Percentiles rank a stretch among this genome's conserved stretches.
Conservation (phyloP, 2,113 vertebrate genomes). For the Daboia siamensis region DNA sequence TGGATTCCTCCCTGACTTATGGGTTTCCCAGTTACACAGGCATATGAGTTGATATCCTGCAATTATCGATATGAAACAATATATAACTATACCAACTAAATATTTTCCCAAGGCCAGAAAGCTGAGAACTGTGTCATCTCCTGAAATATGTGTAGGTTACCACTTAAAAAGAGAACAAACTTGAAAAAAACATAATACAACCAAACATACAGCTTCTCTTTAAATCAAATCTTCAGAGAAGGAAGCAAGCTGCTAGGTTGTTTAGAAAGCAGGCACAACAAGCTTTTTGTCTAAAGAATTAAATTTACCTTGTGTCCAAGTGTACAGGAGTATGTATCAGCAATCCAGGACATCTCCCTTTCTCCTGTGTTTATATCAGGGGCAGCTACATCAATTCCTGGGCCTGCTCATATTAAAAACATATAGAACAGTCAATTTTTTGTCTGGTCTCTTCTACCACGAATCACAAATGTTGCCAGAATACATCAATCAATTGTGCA, state of each 20-base stretch:
- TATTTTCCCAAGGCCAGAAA: background rate
- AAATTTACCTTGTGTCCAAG: slow-evolving; percentile 73
- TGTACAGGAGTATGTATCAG: slow-evolving; percentile 80
- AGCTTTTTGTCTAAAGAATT: rapidly evolving
- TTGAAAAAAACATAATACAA: background rate
- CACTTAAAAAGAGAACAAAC: background rate
- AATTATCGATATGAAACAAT: rapidly evolving
- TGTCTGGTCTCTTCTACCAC: background rate
- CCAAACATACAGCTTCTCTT: background rate
- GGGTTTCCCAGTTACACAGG: slow-evolving; percentile 12
- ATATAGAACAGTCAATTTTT: background rate
- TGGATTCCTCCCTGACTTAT: slow-evolving; percentile 27
- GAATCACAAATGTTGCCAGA: background rate
- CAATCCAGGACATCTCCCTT: slow-evolving; percentile 87
- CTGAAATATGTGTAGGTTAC: background rate
- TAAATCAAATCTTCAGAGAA: background rate
- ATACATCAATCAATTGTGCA: background rate
- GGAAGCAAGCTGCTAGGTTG: background rate
- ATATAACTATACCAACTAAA: background rate
- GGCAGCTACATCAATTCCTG: slow-evolving; percentile 82
- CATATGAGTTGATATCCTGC: slow-evolving; percentile 28
- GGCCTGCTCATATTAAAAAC: slow-evolving; percentile 60
- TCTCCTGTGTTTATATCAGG: slow-evolving; percentile 85
- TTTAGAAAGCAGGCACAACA: background rate
- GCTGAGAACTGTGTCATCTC: background rate